Evolutionary conservation across 2,888 invertebrate species (phyloP), one percentile per base, ranked within the genome.

Genomic region (Pandemis corylana): DNA sequence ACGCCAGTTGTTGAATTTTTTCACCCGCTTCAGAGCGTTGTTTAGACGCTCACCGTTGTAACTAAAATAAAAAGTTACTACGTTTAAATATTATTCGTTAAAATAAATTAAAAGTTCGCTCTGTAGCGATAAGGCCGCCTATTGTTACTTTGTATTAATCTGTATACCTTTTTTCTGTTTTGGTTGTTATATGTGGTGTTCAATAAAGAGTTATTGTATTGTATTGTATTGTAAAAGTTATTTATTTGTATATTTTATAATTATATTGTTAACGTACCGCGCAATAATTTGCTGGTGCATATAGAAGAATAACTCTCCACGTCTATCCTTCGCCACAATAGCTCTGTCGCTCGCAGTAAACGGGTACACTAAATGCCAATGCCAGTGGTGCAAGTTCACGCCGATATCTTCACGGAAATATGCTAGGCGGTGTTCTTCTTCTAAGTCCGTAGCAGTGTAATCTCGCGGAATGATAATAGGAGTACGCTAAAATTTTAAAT

Each of bases 371-470:
- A 97, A 94, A 93, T 97, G 97, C 97, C 97, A 97, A 83, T 97
- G 97, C 92, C 97, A 97, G 83, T 97, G 97, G 85, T 97, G 97
- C 51, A 97, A 94, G 88, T 97, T 97, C 76, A 97, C 91, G n/a
- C 97, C 97, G 59, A 97, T 89, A 85, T 98, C 98, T 90, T 98
- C 98, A 5, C 98, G 95, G 94, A 96, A 98, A 85, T 98, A 98
- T 1, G 97, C 96, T 76, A 97, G 84, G 9, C 97, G 96, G 84
- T 98, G 97, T 83, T 98, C 98, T 53, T 96, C 95, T 81, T 98
- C 97, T 51, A 96, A 93, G 86, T 97, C 96, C 0, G 96, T 96
- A 2, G 97, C 98, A 0, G 98, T 97, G 83, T 96, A 97, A 86
- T 97, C 97, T 76, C 95, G 90, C 0, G 97, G 97, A 77, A 97